Base-by-base conservation (phyloP, 2,113 vertebrate genomes). In the Megaleporinus macrocephalus region DNA sequence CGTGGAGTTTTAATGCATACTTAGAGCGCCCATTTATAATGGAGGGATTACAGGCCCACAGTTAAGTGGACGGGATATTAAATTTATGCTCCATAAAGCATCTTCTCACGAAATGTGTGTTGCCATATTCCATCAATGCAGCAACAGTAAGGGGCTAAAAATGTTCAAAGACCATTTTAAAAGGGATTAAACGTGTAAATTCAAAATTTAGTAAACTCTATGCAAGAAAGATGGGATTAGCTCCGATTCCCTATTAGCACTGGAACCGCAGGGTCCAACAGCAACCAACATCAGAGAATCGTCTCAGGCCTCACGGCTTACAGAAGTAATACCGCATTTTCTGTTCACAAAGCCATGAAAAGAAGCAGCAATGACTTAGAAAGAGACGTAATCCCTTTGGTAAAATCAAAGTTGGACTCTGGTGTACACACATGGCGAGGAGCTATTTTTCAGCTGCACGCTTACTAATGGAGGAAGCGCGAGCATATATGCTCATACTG, bases 131-230 rank as follows among this genome's bases (percentile, higher is more conserved):
- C 49, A 69, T 51, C 29, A 72, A 57, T 83, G 80, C 69, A 74
- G 74, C 78, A 73, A 61, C 66, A 81, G 80, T 63, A 66, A 86
- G 77, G 78, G 70, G 78, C 84, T 89, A 80, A 82, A 85, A 86
- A 84, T 83, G 77, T 77, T 86, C 81, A 84, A 73, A 81, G 84
- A 78, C 59, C 83, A 68, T 80, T 86, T 85, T 84, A 83, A 81
- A 81, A 86, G 72, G 85, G 80, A 87, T 87, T 86, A 84, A 85
- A 78, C 73, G 81, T 89, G 83, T 85, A 82, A 79, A 81, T 86
- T 79, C 76, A 81, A 87, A 76, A 81, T 81, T 49, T 80, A 74
- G 82, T 83, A 69, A 84, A 81, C 71, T 87, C 75, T 79, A 62
- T 73, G 63, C 76, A 79, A 83, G 85, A 86, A 73, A 51, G 63